phyloP scores from a whole-genome alignment of 2,113 vertebrate genomes.

The Eupsittula cactorum region DNA sequence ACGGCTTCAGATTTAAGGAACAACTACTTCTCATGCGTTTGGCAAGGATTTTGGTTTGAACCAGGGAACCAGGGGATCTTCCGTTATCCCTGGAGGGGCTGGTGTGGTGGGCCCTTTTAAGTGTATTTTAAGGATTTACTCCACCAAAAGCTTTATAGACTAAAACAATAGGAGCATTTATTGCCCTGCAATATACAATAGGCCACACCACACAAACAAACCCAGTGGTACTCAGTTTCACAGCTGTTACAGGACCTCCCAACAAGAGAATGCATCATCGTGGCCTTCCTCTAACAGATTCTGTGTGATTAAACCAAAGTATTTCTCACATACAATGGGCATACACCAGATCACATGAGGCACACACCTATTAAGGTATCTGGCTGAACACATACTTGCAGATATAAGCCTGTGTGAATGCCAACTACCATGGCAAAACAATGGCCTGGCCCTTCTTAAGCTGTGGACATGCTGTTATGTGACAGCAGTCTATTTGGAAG shows the following conservation, averaged over 20 bases:
- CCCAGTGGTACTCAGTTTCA: background rate
- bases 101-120: background rate
- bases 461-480: background rate
- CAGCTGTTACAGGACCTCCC: background rate
- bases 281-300: background rate
- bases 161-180: background rate
- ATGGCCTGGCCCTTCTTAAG: background rate
- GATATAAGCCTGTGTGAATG: background rate
- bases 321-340: fast-evolving
- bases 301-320: background rate
- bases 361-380: background rate
- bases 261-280: background rate
- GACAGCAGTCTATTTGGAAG: background rate
- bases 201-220: background rate
- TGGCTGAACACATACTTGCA: background rate
- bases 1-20: background rate
- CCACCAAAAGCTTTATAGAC: background rate
- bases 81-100: background rate
- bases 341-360: background rate
- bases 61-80: background rate
- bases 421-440: background rate
- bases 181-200: background rate
- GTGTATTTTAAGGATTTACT: background rate
- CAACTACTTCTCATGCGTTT: fast-evolving
- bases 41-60: background rate